Evolutionary conservation across 2,797 vertebrate genomes (phyloP).

Genomic region (Phaenicophaeus curvirostris): DNA sequence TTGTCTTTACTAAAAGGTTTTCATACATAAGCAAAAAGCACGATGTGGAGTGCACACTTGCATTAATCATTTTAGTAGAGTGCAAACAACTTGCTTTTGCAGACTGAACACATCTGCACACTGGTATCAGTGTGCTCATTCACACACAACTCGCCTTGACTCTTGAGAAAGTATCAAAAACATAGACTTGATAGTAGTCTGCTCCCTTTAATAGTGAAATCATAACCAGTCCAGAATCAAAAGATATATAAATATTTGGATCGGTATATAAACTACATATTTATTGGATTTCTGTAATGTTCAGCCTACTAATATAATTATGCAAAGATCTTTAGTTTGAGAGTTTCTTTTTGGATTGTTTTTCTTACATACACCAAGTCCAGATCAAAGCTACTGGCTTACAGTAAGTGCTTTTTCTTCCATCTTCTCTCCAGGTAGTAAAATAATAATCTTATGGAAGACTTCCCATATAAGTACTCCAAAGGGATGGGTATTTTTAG

Average conservation of each 20-base stretch:
- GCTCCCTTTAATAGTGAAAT: not conserved
- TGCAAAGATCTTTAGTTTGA: not conserved
- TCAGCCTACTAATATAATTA: not conserved
- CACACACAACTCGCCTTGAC: not conserved
- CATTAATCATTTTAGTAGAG: not conserved
- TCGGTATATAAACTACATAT: not conserved
- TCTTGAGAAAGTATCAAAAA: not conserved
- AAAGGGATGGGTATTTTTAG: not conserved
- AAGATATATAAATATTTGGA: not conserved
- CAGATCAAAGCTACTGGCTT: not conserved
- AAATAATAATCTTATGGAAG: not conserved
- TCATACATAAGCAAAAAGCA: not conserved
- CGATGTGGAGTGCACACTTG: not conserved
- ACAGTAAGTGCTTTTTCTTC: not conserved
- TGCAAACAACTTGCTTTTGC: not conserved
- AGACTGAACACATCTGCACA: not conserved
- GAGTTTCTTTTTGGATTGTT: not conserved
- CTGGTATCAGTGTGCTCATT: not conserved
- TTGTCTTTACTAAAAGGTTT: not conserved
- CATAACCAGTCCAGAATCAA: not conserved
- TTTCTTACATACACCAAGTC: not conserved
- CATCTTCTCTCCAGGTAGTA: not conserved
- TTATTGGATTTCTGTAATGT: not conserved
- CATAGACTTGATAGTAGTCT: not conserved
- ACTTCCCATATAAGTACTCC: not conserved